Evolutionary conservation across 2,888 invertebrate species (phyloP), one percentile per base, ranked within the genome.

Genomic region (Norana najaformis): DNA sequence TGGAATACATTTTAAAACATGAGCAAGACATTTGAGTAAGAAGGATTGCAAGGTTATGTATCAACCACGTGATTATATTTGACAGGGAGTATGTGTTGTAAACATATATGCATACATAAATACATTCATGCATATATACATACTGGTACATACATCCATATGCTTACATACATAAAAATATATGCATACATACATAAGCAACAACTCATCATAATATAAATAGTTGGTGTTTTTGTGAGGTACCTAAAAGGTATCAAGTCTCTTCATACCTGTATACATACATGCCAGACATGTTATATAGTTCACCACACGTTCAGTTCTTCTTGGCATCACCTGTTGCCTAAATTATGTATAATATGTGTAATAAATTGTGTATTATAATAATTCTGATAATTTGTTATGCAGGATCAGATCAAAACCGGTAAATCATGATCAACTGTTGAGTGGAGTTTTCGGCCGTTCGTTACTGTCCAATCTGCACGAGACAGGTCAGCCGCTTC

Each of bases 401-500:
- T n/a, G 30, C 37, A 85, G 85, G 85, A 85, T 35, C 36, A 30
- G 37, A 85, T 85, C 85, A 2, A 85, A 85, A 85, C 18, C 85
- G 14, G 85, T 85, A 5, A 35, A 37, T 85, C 35, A 85, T 6
- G 35, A 37, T 36, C 85, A 35, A 36, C 85, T 23, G 37, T 85
- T 36, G 36, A 85, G 85, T 36, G 85, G 85, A 36, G 85, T 97
- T 34, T 98, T 98, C 94, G 98, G 98, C 0, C 97, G 98, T 0
- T 98, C 98, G 0, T 95, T 98, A 53, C 96, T 97, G 0, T 96
- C 98, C 37, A 97, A 97, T 0, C 95, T 98, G 23, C 98, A 98
- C 94, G 96, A 97, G 92, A 97, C 97, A 5, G 98, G 98, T 0
- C 97, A 97, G 94, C 97, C 98, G 1, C 95, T 98, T 91, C 98